Base-by-base conservation (phyloP, 2,113 vertebrate genomes). In the Scortum barcoo region DNA sequence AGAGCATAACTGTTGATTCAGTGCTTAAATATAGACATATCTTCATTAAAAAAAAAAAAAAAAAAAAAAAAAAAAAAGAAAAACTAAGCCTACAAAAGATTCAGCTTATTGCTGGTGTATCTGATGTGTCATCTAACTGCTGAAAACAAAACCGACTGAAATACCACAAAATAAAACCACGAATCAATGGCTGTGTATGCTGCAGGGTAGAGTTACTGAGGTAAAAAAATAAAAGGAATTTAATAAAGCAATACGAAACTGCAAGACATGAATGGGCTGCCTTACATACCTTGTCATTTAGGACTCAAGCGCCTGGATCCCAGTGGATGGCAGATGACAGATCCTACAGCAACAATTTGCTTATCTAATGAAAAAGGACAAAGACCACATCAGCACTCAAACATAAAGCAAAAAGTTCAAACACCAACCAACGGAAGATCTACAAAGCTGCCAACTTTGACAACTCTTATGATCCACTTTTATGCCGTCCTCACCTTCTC, bases 231-330 rank as follows among this genome's bases (percentile, higher is more conserved):
- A 13, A 14, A 44, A 26, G 4, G 38, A 44, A 53, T 28, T 3
- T 9, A 46, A 40, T 60, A n/a, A 10, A 57, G 58, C 6, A 20
- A 26, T 0, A 50, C 16, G 33, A 85, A 16, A 20, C 20, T 16
- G 14, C 26, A 24, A 8, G 16, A 50, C 44, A 28, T 60, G 1
- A 74, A 16, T 3, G 3, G 0, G 17, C 2, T 28, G n/a, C 28
- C 2, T 78, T 40, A 73, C 48, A 56, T 93, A 95, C 95, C 93
- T 94, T 93, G 91, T 94, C 95, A 95, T 95, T 93, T 94, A 94
- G 91, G 89, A 92, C 75, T 88, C 68, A 82, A 87, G 84, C 72
- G 42, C 85, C 89, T 91, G 89, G 88, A 88, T 92, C 76, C 90
- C 87, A 92, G 75, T 87, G 77, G 78, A 81, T 74, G 68, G 63